Evolutionary conservation across 2,888 invertebrate genomes (phyloP).

Genomic region (Oxycera nigricornis): DNA sequence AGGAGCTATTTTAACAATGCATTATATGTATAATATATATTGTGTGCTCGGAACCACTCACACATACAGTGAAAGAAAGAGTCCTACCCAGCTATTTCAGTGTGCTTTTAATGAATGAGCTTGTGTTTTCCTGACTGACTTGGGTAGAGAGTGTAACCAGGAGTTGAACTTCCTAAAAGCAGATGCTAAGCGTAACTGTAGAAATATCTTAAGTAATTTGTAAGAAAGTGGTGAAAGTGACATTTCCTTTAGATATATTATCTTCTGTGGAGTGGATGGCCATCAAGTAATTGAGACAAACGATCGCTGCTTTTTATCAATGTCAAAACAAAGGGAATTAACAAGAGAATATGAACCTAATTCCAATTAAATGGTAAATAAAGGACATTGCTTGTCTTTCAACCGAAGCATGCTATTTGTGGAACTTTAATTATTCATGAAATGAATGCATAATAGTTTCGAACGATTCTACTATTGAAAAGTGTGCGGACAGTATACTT

Average conservation of each 20-base stretch:
- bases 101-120: slow-evolving; percentile 26
- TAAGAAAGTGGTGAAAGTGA: slow-evolving; percentile 37
- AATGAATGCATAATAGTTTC: too few species aligned
- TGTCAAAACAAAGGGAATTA: slow-evolving; percentile 29
- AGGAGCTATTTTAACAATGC: slow-evolving; percentile 17
- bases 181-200: slow-evolving; percentile 30
- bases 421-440: too few species aligned
- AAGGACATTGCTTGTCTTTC: too few species aligned
- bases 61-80: neutral
- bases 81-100: too few species aligned
- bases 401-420: too few species aligned
- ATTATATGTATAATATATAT: neutral
- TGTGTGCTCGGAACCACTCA: neutral
- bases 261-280: slow-evolving; percentile 27
- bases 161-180: neutral
- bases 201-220: slow-evolving; percentile 35
- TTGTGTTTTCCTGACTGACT: slow-evolving; percentile 9
- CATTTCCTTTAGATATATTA: slow-evolving; percentile 30
- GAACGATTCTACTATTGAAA: too few species aligned
- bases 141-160: neutral
- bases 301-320: slow-evolving; percentile 34
- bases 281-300: slow-evolving; percentile 36
- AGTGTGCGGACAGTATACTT: too few species aligned
- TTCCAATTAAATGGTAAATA: slow-evolving; percentile 11
- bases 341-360: slow-evolving; percentile 12